Base-by-base conservation (phyloP, 1,140 invertebrate species). In the Harpegnathos saltator region DNA sequence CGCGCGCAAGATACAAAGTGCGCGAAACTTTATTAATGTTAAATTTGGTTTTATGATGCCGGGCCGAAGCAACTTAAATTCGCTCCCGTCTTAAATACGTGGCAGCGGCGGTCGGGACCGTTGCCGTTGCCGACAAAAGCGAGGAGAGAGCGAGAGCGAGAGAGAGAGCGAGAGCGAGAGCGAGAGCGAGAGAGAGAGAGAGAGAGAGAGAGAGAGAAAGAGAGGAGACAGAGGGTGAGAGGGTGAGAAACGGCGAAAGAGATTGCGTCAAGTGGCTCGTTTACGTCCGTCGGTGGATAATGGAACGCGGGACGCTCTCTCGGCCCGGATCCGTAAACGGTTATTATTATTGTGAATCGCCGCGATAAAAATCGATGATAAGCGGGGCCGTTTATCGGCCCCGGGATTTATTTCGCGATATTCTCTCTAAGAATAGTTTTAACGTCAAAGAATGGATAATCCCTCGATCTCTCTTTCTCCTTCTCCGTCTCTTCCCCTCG, bases 1-100 rank as follows among this genome's bases (percentile, higher is more conserved):
- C 58, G 33, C 61, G 81, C 38, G n/a, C n/a, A n/a, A 75, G 81
- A 83, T 83, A 83, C 81, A 83, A 83, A 83, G 81, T 59, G 69
- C 71, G 72, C 81, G 50, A 77, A 83, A 83, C 81, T 83, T 83
- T 83, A 83, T 83, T 83, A 83, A 75, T 74, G 81, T 83, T 83
- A 75, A 83, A 83, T 83, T 83, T 48, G 81, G 81, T 83, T 83
- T 83, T 77, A 83, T 83, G 72, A 83, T 83, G 61, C 50, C 81
- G 44, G 22, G n/a, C 75, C 61, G 61, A 77, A 65, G 61, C 48
- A 75, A 77, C 72, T 83, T 75, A 65, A 77, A 75, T 75, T 74
- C 71, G 59, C 58, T 80, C 17, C 38, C 22, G 65, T 22, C 52
- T 48, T 3, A 58, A 80, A 63, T 69, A 65, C 63, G 61, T 29